Conservation (phyloP, 2,113 vertebrate genomes). For the Mastomys coucha region DNA sequence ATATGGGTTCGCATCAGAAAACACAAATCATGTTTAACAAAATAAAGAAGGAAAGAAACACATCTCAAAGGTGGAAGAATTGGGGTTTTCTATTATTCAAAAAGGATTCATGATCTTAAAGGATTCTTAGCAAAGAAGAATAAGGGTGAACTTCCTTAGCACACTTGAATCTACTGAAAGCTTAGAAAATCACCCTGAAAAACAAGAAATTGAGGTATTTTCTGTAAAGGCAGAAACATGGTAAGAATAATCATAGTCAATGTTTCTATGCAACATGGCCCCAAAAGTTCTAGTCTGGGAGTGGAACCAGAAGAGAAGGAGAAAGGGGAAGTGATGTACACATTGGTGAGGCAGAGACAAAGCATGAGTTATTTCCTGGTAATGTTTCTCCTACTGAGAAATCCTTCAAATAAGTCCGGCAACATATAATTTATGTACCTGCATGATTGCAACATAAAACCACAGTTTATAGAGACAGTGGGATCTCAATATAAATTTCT, state of each 20-base stretch:
- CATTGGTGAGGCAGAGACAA: slow-evolving; percentile 13
- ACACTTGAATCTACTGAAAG: slow-evolving; percentile 4
- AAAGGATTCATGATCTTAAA: slow-evolving; percentile 51
- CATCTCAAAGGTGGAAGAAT: background rate
- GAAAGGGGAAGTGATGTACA: background rate
- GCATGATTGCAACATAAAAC: background rate
- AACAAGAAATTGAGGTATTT: background rate
- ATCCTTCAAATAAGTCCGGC: slow-evolving; percentile 26
- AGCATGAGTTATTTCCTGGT: slow-evolving; percentile 36
- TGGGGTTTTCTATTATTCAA: background rate
- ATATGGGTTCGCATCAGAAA: slow-evolving; percentile 42
- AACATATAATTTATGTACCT: background rate
- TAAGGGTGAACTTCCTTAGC: slow-evolving; percentile 34
- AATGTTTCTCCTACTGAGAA: slow-evolving; percentile 36
- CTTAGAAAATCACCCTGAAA: background rate
- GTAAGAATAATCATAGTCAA: background rate
- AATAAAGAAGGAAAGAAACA: slow-evolving; percentile 35
- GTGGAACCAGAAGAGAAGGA: background rate
- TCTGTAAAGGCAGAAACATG: background rate
- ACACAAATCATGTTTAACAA: slow-evolving; percentile 1
- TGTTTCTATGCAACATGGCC: background rate
- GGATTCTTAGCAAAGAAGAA: slow-evolving; percentile 43
- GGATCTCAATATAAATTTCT: slow-evolving; percentile 16
- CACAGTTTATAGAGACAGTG: background rate
- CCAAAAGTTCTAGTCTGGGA: background rate